These are phyloP conservation scores for Drosophila setosimentum DNA, from an alignment of 2,888 invertebrate species.

Conservation along the genomic window DNA sequence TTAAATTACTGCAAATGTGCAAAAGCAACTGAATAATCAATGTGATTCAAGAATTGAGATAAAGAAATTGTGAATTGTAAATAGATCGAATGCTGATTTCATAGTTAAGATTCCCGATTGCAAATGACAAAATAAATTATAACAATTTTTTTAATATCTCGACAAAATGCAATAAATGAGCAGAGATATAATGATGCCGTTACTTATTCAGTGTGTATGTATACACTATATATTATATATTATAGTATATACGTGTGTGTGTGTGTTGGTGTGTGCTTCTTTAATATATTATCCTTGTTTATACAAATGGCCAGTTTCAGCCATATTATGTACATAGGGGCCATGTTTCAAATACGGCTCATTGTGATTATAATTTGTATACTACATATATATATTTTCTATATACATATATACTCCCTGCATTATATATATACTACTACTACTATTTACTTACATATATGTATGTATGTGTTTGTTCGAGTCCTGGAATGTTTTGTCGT, in stretches of 20 bases:
- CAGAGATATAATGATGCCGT: not conserved
- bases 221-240: not conserved
- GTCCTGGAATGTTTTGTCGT: constrained; percentile 33
- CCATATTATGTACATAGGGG: constrained; percentile 1
- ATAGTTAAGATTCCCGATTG: not conserved
- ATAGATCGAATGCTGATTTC: constrained; percentile 2
- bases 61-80: not conserved
- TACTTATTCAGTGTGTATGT: not conserved
- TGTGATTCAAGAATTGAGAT: not conserved
- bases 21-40: not conserved
- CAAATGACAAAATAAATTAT: no score
- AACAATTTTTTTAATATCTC: no score
- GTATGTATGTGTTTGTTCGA: constrained; percentile 27
- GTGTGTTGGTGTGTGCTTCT: constrained; percentile 2
- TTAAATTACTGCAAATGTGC: not conserved
- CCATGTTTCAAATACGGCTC: constrained; percentile 12
- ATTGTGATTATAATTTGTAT: constrained; percentile 8
- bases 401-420: constrained; percentile 1
- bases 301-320: not conserved
- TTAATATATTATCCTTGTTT: not conserved
- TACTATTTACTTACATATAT: constrained; percentile 1
- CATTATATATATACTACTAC: not conserved
- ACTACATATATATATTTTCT: not conserved
- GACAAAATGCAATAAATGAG: not conserved
- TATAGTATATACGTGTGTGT: not conserved